phyloP scores from a whole-genome alignment of 2,797 vertebrate genomes.

The Gallinago solitaria region DNA sequence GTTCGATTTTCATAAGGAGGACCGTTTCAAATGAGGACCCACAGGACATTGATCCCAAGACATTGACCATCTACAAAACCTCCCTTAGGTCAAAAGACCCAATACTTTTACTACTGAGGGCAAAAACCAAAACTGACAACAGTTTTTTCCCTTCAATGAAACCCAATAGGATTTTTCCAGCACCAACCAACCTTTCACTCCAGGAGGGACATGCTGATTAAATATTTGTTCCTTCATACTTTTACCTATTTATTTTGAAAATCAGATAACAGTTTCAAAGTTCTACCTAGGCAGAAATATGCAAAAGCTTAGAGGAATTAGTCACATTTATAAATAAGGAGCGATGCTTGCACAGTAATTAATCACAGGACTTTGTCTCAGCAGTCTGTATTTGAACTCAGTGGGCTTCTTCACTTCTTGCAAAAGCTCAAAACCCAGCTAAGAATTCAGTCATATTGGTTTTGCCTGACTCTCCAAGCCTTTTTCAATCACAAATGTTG shows the following conservation, averaged over 20 bases:
- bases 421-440: background rate
- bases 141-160: background rate
- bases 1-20: background rate
- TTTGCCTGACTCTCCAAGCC: background rate
- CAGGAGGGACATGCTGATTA: background rate
- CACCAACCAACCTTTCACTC: background rate
- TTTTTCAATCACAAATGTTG: background rate
- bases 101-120: background rate
- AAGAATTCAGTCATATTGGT: background rate
- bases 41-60: background rate
- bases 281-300: background rate
- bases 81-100: accelerated
- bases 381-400: background rate
- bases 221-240: background rate
- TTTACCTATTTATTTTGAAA: background rate
- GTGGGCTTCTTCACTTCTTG: background rate
- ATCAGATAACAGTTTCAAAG: background rate
- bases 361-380: background rate
- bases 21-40: background rate
- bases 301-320: background rate
- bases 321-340: background rate
- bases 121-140: background rate
- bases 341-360: background rate
- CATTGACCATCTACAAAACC: background rate
- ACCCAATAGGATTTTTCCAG: background rate